Conservation (phyloP, 1,140 invertebrate genomes). For the Melipona quadrifasciata region DNA sequence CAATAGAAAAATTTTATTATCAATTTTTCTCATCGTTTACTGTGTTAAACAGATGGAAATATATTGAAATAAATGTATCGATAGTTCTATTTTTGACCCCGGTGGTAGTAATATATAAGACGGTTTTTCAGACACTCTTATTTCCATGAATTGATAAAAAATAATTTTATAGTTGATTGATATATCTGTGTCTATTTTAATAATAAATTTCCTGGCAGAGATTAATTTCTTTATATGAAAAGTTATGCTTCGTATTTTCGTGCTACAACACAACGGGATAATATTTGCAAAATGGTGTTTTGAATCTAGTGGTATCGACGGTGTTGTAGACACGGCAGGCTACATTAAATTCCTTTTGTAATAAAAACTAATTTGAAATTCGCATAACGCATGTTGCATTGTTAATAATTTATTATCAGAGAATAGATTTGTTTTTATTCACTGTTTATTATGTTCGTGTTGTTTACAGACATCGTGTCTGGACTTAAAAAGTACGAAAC, state of each 20-base stretch:
- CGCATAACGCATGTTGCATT: not conserved
- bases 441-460: not conserved
- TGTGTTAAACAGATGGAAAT: not conserved
- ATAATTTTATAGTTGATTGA: constrained; percentile 9
- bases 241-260: not conserved
- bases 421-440: not conserved
- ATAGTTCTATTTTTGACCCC: constrained; percentile 56
- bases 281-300: not conserved
- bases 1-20: constrained; percentile 25
- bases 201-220: not conserved
- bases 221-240: not conserved
- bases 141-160: constrained; percentile 52
- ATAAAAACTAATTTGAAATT: not conserved
- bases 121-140: constrained; percentile 59
- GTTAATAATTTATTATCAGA: not conserved
- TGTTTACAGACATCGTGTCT: not conserved
- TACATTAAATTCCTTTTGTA: constrained; percentile 3
- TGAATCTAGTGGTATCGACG: constrained; percentile 33
- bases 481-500: constrained; percentile 2
- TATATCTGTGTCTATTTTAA: too few species aligned
- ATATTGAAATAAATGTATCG: not conserved
- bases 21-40: constrained; percentile 3
- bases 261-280: not conserved
- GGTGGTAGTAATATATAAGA: constrained; percentile 56
- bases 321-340: constrained; percentile 10